Percentiles rank a stretch among this genome's conserved stretches.
These are phyloP conservation scores for Koerneria pararmatus DNA, from an alignment of 2,888 invertebrate species.

Conservation along the genomic window DNA sequence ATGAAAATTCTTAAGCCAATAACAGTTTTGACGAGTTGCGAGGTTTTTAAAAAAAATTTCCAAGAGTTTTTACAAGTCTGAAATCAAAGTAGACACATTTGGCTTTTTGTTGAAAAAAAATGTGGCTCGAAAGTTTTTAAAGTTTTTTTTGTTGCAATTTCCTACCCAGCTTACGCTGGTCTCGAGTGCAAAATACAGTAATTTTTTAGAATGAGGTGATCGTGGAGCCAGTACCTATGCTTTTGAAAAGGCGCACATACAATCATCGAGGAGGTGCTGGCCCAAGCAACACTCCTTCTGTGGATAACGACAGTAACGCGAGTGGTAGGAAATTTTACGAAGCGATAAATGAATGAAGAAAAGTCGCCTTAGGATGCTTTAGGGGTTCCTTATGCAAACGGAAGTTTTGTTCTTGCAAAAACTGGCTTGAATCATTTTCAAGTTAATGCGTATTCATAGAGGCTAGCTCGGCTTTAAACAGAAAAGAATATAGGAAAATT, in stretches of 20 bases:
- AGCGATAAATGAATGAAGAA: not conserved
- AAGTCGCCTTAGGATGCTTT: not conserved
- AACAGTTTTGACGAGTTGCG: too few species aligned
- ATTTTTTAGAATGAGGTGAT: not conserved
- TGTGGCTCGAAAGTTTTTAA: not conserved
- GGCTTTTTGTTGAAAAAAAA: too few species aligned
- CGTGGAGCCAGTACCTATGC: conserved; percentile 17
- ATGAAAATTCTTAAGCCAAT: too few species aligned
- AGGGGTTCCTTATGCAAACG: not conserved
- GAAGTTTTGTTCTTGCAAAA: not conserved
- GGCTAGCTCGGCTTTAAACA: too few species aligned
- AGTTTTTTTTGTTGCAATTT: too few species aligned
- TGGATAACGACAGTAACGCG: conserved; percentile 21
- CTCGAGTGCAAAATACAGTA: too few species aligned
- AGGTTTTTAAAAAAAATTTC: too few species aligned
- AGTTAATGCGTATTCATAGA: not conserved
- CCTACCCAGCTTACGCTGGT: not conserved
- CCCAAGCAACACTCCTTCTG: not conserved
- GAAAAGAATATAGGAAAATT: too few species aligned
- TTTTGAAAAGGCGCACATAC: conserved; percentile 20
- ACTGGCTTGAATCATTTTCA: not conserved
- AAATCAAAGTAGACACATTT: too few species aligned
- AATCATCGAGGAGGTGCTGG: conserved; percentile 11
- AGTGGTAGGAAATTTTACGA: too few species aligned
- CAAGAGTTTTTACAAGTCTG: too few species aligned